Evolutionary conservation across 2,113 vertebrate species (phyloP).

Genomic region (Urocitellus parryii): DNA sequence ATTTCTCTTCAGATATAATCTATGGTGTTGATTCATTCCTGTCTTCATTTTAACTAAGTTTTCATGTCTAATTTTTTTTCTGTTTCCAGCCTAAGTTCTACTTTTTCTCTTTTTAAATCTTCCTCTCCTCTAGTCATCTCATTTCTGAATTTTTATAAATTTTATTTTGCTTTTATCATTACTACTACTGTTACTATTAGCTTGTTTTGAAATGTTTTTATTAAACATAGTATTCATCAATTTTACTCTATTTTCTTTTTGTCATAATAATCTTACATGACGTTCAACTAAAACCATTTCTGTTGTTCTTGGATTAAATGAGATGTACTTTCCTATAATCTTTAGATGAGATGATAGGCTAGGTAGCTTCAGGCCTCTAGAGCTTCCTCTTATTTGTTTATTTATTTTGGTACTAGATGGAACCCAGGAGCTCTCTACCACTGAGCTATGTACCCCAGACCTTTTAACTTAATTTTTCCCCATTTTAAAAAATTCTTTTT

Average conservation of each 20-base stretch:
- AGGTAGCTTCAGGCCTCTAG: background rate
- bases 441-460: no score
- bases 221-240: background rate
- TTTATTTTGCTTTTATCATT: slow-evolving; percentile 29
- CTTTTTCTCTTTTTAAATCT: background rate
- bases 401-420: no score
- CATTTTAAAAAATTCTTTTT: no score
- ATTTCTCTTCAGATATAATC: slow-evolving; percentile 4
- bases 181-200: slow-evolving; percentile 19
- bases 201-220: slow-evolving; percentile 28
- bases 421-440: no score
- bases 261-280: background rate
- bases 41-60: background rate
- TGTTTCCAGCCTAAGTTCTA: background rate
- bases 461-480: no score
- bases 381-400: background rate
- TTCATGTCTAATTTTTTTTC: background rate
- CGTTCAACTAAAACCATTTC: background rate
- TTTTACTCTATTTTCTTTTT: background rate
- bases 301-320: background rate
- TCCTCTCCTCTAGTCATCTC: background rate
- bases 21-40: background rate
- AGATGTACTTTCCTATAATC: background rate
- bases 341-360: background rate
- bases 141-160: slow-evolving; percentile 43